These are phyloP conservation scores for Xylota sylvarum DNA, from an alignment of 2,888 invertebrate species.

Conservation along the genomic window DNA sequence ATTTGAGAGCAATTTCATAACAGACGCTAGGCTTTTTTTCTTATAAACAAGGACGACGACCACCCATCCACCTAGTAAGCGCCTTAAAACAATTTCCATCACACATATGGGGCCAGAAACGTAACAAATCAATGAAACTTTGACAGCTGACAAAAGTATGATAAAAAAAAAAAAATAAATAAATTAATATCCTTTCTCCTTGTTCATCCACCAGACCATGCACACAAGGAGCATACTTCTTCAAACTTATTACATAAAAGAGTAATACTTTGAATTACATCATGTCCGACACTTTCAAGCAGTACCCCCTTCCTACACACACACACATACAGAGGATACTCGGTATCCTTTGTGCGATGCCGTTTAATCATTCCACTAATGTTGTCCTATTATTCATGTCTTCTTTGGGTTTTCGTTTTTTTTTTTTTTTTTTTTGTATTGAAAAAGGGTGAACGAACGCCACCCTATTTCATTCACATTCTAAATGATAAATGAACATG, in stretches of 20 bases:
- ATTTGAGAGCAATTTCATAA: background rate
- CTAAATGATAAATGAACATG: constrained; percentile 23
- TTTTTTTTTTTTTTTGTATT: background rate
- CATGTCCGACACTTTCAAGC: background rate
- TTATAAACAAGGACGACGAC: too few species aligned
- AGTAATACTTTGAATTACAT: constrained; percentile 25
- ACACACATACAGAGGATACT: background rate
- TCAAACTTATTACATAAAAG: background rate
- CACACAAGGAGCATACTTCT: background rate
- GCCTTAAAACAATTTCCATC: constrained; percentile 8
- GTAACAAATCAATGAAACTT: constrained; percentile 31
- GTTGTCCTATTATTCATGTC: constrained; percentile 37
- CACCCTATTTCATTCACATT: constrained; percentile 3
- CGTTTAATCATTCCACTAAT: constrained; percentile 36
- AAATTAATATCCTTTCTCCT: constrained; percentile 35
- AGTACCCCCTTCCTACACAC: background rate
- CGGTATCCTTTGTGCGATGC: background rate
- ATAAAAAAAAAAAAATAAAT: background rate
- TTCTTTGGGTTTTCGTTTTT: background rate
- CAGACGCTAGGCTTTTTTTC: background rate
- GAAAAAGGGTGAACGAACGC: constrained; percentile 19
- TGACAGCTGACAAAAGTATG: constrained; percentile 33
- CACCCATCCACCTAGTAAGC: background rate
- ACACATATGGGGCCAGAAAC: constrained; percentile 8
- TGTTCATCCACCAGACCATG: constrained; percentile 1